Evolutionary conservation across 2,113 vertebrate species (phyloP).

Genomic region (Rhea pennata): DNA sequence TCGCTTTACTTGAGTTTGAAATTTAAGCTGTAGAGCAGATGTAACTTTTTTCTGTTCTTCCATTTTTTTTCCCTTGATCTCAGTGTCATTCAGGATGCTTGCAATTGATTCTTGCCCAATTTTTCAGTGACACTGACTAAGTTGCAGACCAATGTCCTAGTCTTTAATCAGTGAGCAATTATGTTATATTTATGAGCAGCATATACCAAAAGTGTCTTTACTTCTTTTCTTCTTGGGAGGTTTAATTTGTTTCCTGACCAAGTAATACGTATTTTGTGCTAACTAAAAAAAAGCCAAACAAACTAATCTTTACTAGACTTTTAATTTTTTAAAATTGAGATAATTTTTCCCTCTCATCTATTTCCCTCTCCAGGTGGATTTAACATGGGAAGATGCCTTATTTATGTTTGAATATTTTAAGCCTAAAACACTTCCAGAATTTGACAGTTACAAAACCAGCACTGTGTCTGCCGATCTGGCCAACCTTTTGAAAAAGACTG

Average conservation of each 20-base stretch:
- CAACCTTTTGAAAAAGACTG: slow-evolving; percentile 92
- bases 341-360: neutral
- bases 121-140: neutral
- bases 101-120: neutral
- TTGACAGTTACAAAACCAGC: slow-evolving; percentile 99
- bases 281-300: neutral
- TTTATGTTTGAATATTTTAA: slow-evolving; percentile 99
- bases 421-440: slow-evolving; percentile 95
- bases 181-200: neutral
- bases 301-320: neutral
- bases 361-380: slow-evolving; percentile 84
- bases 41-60: neutral
- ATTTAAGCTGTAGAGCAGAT: neutral
- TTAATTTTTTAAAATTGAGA: neutral
- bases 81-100: neutral
- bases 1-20: neutral
- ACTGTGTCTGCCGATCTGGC: slow-evolving; percentile 96
- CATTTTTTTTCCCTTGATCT: neutral
- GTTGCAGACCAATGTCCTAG: neutral
- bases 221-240: neutral
- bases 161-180: neutral
- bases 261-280: neutral
- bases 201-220: neutral
- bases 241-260: neutral
- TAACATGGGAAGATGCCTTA: slow-evolving; percentile 90